Base-by-base conservation (phyloP, 1,140 invertebrate species). In the Harpegnathos saltator region DNA sequence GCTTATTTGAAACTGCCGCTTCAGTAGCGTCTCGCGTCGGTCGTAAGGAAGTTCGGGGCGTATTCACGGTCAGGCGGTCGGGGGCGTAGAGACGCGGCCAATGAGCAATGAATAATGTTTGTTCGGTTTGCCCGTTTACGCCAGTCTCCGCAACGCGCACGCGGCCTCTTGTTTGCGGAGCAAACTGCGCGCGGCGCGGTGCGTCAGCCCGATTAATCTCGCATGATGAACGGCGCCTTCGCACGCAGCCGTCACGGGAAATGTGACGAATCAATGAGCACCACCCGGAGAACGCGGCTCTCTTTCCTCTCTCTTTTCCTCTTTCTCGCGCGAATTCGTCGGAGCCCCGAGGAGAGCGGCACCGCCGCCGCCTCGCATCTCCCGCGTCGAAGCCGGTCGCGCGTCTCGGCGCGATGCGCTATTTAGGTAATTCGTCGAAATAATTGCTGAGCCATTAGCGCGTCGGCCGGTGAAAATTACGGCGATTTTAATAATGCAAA, bases 161-260 rank as follows among this genome's bases (percentile, higher is more conserved):
- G 26, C 59, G 19, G 44, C 48, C 62, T 54, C 52, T 71, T 88
- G 75, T 86, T 85, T 86, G 84, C 75, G 56, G 69, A 72, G 81
- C 72, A 86, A 86, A 88, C 77, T 88, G 82, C 24, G 52, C 62
- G 59, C 62, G 52, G 59, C 62, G 52, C 56, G 19, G 66, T 80
- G 71, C 73, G 81, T 74, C 68, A 56, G 33, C 44, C 68, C 75
- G 75, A 88, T 88, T 88, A 86, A 88, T 86, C 84, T 85, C 80
- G 65, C 58, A 83, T 83, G 81, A 83, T 75, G 58, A 75, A 83
- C 72, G 72, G 72, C 61, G 11, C 52, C 81, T 75, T 83, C 73
- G 72, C 81, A 75, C 81, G 72, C 65, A 71, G 75, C 73, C 73
- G 68, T 66, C 72, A 66, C 61, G 69, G 50, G 22, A 63, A 77